phyloP scores from a whole-genome alignment of 92 coral and sea anemone species.

The Palythoa grandis region DNA sequence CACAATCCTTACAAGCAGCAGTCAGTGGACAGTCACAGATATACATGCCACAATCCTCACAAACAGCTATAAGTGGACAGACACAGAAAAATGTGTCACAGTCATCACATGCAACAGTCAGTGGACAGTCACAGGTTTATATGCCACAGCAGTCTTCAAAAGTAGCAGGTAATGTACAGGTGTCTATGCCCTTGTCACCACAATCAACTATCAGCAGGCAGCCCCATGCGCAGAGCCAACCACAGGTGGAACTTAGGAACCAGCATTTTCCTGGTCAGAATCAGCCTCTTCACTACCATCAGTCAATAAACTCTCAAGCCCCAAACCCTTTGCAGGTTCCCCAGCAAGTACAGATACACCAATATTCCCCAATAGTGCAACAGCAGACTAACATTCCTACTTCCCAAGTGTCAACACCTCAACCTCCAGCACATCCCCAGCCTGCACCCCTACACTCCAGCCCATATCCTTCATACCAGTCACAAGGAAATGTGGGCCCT shows the following conservation, averaged over 20 bases:
- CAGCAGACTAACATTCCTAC: conserved; percentile 13
- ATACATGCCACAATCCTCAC: not conserved
- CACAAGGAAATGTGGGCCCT: conserved; percentile 6
- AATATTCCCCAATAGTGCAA: not conserved
- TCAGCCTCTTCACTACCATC: conserved; percentile 19
- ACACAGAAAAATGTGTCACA: not conserved
- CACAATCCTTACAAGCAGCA: conserved; percentile 17
- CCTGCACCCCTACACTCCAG: conserved; percentile 11
- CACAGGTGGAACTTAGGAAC: conserved; percentile 13
- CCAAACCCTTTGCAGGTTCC: conserved; percentile 16
- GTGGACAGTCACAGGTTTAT: conserved; percentile 24
- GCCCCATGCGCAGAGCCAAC: conserved; percentile 35
- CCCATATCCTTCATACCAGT: conserved; percentile 18
- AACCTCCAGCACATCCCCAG: conserved; percentile 22
- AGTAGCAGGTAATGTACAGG: not conserved
- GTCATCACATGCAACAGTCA: not conserved
- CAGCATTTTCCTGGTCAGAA: not conserved
- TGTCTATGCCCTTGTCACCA: not conserved
- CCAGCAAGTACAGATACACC: not conserved
- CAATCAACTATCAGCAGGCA: conserved; percentile 17
- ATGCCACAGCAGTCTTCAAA: conserved; percentile 9
- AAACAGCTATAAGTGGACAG: not conserved
- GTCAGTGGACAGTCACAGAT: not conserved
- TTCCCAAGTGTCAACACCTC: conserved; percentile 9
- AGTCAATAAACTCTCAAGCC: conserved; percentile 11